phyloP scores from a whole-genome alignment of 2,888 invertebrate species.

The Scrobipalpa costella region DNA sequence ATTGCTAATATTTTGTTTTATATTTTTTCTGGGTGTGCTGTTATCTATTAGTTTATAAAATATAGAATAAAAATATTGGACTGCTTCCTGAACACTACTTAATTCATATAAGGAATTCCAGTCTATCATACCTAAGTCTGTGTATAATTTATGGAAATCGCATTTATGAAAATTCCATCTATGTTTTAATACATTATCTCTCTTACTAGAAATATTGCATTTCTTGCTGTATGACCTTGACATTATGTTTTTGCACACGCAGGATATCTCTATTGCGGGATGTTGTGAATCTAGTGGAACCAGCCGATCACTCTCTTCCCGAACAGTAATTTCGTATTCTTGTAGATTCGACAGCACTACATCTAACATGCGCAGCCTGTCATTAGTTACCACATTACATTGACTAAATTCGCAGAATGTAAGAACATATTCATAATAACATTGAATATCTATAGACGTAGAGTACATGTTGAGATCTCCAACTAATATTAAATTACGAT shows the following conservation, averaged over 20 bases:
- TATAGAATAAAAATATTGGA: conserved; percentile 27
- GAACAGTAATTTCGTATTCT: not conserved
- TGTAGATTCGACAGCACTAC: not conserved
- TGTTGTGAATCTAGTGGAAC: not conserved
- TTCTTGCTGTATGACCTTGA: not conserved
- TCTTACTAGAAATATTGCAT: not conserved
- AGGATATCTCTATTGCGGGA: not conserved
- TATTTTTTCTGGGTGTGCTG: conserved; percentile 31
- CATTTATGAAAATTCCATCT: not conserved
- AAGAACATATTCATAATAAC: not conserved
- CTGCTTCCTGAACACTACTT: not conserved
- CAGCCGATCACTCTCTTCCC: not conserved
- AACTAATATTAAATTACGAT: not conserved
- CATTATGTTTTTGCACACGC: not conserved
- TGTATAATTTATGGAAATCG: not conserved
- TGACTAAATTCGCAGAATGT: not conserved
- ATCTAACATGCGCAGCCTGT: not conserved
- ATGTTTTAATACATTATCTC: not conserved
- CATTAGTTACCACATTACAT: not conserved
- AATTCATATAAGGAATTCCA: not conserved
- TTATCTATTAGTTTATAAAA: conserved; percentile 27
- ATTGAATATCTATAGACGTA: not conserved
- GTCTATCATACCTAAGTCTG: not conserved
- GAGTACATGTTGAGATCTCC: not conserved
- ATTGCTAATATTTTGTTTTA: conserved; percentile 2